Percentiles rank a stretch among this genome's conserved stretches.
Evolutionary conservation across 2,797 vertebrate genomes (phyloP).

Genomic region (Sebastes aleutianus): DNA sequence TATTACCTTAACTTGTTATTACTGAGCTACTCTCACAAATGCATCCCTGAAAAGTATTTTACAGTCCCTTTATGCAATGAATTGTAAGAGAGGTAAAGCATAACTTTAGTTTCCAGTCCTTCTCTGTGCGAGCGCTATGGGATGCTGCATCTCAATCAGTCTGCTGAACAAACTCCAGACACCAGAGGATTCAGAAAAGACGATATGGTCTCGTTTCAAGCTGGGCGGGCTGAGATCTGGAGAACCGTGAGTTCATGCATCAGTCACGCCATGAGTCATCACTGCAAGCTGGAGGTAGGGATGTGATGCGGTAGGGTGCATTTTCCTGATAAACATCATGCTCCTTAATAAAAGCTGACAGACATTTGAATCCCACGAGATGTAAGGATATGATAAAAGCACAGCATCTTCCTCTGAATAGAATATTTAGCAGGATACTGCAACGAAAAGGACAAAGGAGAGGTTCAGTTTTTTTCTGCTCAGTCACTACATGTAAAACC

Average conservation of each 20-base stretch:
- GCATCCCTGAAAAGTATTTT: not conserved
- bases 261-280: conserved; percentile 46
- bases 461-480: not conserved
- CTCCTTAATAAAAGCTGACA: conserved; percentile 25
- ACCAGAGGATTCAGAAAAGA: conserved; percentile 18
- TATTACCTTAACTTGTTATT: not conserved
- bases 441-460: not conserved
- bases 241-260: conserved; percentile 35
- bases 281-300: conserved; percentile 20
- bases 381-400: not conserved
- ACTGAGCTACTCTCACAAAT: not conserved
- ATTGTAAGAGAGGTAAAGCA: not conserved
- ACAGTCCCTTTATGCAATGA: not conserved
- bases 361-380: conserved; percentile 1
- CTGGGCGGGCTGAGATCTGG: not conserved
- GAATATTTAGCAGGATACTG: not conserved
- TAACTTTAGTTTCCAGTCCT: not conserved
- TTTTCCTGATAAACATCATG: conserved; percentile 41
- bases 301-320: conserved; percentile 10
- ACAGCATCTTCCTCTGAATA: not conserved
- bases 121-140: not conserved
- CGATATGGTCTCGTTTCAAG: conserved; percentile 17
- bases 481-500: not conserved
- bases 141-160: not conserved
- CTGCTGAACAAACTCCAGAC: not conserved